These are phyloP conservation scores for Sebastes oblongus DNA, from an alignment of 2,797 vertebrate genomes.

Conservation along the genomic window DNA sequence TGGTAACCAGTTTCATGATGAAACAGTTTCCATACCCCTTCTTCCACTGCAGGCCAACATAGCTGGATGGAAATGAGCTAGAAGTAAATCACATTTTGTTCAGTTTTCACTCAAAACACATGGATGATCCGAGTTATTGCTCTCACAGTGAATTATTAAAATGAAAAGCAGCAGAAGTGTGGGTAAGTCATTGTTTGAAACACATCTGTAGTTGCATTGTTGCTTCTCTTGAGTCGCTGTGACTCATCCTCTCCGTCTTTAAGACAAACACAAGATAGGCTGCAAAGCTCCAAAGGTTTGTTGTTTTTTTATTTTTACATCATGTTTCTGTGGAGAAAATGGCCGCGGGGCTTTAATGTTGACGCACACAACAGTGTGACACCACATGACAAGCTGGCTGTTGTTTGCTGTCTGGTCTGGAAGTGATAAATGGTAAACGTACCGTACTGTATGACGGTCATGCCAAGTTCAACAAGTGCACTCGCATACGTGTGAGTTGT, in stretches of 20 bases:
- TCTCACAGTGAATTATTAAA: not conserved
- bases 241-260: not conserved
- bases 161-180: not conserved
- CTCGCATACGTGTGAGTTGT: not conserved
- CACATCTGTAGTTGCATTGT: not conserved
- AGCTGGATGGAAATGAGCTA: not conserved
- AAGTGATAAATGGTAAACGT: constrained; percentile 41
- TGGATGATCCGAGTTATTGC: not conserved
- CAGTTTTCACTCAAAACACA: not conserved
- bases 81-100: not conserved
- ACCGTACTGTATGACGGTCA: not conserved
- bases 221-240: not conserved
- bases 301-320: constrained; percentile 1
- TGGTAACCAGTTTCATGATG: not conserved
- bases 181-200: not conserved
- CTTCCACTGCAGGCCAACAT: not conserved
- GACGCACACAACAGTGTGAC: constrained; percentile 9
- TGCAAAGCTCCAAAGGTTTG: not conserved
- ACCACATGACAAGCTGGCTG: not conserved
- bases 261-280: not conserved
- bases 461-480: constrained; percentile 6
- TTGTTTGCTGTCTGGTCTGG: constrained; percentile 66
- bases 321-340: not conserved
- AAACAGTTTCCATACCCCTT: not conserved
- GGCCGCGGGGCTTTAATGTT: constrained; percentile 1